These are phyloP conservation scores for Chloromyia formosa DNA, from an alignment of 2,888 invertebrate species.

Conservation along the genomic window DNA sequence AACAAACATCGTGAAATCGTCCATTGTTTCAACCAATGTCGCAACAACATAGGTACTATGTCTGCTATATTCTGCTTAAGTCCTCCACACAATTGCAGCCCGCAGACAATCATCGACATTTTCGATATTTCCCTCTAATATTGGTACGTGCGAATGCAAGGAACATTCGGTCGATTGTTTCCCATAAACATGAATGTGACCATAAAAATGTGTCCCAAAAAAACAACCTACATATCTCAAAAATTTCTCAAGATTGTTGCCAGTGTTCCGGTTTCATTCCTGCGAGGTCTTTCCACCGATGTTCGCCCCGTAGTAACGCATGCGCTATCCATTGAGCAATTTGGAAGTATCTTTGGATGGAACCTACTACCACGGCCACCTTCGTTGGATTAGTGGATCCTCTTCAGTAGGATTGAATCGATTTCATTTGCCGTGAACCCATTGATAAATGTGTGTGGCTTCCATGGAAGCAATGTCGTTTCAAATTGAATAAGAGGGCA, in stretches of 20 bases:
- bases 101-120: constrained; percentile 9
- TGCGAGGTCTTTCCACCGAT: neutral
- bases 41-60: constrained; percentile 14
- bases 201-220: neutral
- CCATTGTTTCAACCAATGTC: constrained; percentile 31
- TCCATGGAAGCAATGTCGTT: constrained; percentile 27
- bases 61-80: neutral
- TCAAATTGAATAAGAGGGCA: constrained; percentile 37
- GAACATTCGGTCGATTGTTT: constrained; percentile 34
- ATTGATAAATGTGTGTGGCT: constrained; percentile 37
- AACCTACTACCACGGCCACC: too few relatives aligned
- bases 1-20: constrained; percentile 24
- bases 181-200: constrained; percentile 15
- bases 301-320: neutral
- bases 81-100: constrained; percentile 11
- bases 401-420: neutral
- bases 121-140: constrained; percentile 13
- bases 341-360: constrained; percentile 10
- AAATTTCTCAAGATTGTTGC: constrained; percentile 1
- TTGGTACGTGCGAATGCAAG: too few relatives aligned
- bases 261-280: constrained; percentile 32
- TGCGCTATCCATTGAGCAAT: constrained; percentile 12
- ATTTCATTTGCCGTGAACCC: constrained; percentile 1
- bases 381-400: neutral
- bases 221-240: neutral